phyloP scores from a whole-genome alignment of 2,888 invertebrate species.

The Dryobotodes eremita region DNA sequence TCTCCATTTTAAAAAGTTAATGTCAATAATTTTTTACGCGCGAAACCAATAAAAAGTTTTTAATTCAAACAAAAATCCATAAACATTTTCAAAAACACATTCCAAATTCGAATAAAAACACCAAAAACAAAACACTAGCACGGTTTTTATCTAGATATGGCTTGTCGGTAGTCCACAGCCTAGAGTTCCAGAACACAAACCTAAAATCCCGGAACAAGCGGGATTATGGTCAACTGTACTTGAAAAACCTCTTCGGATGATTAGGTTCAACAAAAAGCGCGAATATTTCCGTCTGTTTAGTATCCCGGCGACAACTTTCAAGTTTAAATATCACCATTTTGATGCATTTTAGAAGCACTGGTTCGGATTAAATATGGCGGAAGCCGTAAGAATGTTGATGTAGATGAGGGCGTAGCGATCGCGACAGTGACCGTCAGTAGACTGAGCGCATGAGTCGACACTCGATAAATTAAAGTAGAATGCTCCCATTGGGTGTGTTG shows the following conservation, averaged over 20 bases:
- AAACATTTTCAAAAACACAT: conserved; percentile 50
- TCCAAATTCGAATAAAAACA: conserved; percentile 55
- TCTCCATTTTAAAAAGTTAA: conserved; percentile 47
- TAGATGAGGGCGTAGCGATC: conserved; percentile 56
- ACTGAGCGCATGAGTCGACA: conserved; percentile 65
- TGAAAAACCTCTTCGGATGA: conserved; percentile 88
- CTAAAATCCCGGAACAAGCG: conserved; percentile 77
- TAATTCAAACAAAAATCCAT: conserved; percentile 50
- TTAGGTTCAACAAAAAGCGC: conserved; percentile 86
- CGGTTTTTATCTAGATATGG: conserved; percentile 64
- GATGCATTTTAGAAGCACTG: conserved; percentile 83
- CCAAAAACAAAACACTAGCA: conserved; percentile 43
- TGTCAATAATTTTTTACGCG: conserved; percentile 50
- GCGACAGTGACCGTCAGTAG: conserved; percentile 68
- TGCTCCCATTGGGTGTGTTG: conserved; percentile 60
- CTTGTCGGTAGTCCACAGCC: conserved; percentile 65
- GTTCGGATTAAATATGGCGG: conserved; percentile 64
- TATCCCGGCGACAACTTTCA: conserved; percentile 82
- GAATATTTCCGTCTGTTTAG: conserved; percentile 82
- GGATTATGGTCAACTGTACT: conserved; percentile 88
- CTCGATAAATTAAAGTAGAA: conserved; percentile 62
- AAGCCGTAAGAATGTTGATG: conserved; percentile 63
- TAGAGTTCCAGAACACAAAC: conserved; percentile 76
- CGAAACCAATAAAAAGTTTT: conserved; percentile 50
- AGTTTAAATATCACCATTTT: conserved; percentile 87